phyloP scores from a whole-genome alignment of 1,140 invertebrate species.

The Drosophila equinoxialis region DNA sequence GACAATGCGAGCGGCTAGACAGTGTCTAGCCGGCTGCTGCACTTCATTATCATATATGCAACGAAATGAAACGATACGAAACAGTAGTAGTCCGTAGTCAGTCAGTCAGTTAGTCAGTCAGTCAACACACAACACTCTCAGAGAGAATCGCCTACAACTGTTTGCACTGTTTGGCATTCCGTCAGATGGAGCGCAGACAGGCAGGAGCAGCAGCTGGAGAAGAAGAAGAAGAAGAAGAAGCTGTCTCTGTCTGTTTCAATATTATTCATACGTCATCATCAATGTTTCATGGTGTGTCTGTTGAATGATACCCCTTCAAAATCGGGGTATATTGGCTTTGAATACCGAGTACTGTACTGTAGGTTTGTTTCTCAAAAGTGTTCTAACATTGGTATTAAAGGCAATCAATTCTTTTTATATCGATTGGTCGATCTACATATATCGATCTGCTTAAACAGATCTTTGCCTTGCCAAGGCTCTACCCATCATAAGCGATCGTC shows the following conservation, averaged over 20 bases:
- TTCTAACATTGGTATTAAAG: too few species aligned
- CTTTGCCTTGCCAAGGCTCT: neutral
- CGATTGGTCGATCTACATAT: too few species aligned
- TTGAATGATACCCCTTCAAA: neutral
- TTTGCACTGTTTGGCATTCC: conserved; percentile 41
- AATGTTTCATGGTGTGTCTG: conserved; percentile 44
- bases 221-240: neutral
- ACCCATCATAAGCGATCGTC: neutral
- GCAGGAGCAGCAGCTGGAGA: neutral
- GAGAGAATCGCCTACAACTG: conserved; percentile 70
- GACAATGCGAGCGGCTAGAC: conserved; percentile 69
- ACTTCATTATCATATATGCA: conserved; percentile 77
- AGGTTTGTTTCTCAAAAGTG: too few species aligned
- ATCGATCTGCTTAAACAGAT: neutral
- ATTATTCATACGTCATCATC: conserved; percentile 73
- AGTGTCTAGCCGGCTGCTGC: conserved; percentile 79
- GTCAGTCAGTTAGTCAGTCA: conserved; percentile 39
- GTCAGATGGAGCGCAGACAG: neutral
- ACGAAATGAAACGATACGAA: conserved; percentile 55
- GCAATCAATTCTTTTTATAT: too few species aligned
- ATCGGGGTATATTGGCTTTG: neutral
- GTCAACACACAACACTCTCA: conserved; percentile 23
- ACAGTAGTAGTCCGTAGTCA: conserved; percentile 28
- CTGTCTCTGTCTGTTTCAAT: conserved; percentile 47
- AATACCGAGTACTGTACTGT: neutral